A percentile compares a stretch with the other conserved stretches of the same genome.
Evolutionary conservation across 2,113 vertebrate genomes (phyloP).

Genomic region (Heterotilapia buettikoferi): DNA sequence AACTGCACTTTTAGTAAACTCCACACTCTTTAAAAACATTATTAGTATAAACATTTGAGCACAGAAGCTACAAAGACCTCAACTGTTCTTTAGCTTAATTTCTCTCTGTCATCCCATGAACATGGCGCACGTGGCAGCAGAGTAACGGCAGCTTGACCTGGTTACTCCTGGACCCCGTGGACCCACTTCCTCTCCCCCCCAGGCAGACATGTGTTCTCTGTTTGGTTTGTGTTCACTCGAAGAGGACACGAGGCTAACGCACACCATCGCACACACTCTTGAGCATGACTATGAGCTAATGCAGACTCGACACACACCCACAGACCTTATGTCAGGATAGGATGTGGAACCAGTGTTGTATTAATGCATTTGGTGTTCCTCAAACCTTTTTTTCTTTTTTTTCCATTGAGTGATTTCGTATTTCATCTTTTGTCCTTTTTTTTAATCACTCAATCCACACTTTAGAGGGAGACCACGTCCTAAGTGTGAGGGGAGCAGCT

Average conservation of each 20-base stretch:
- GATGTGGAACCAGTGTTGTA: neutral
- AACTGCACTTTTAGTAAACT: neutral
- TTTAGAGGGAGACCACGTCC: constrained; percentile 5
- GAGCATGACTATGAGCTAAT: constrained; percentile 17
- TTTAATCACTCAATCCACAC: neutral
- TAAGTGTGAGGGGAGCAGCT: constrained; percentile 42
- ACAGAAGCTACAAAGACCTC: neutral
- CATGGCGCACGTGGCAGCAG: neutral
- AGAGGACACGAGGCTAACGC: neutral
- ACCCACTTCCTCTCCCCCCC: neutral
- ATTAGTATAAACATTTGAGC: neutral
- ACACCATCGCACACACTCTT: neutral
- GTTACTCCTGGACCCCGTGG: neutral
- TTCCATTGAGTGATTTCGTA: neutral
- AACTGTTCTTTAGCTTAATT: neutral
- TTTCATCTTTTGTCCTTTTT: neutral
- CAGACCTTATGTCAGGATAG: neutral
- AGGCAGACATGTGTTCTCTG: neutral
- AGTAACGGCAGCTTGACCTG: neutral
- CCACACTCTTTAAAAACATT: neutral
- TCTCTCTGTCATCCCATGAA: neutral
- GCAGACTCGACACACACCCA: neutral
- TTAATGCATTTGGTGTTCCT: neutral
- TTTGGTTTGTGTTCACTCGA: constrained; percentile 1
- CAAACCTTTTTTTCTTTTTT: neutral